Evolutionary conservation across 1,140 invertebrate genomes (phyloP).

Genomic region (Drosophila kikkawai): DNA sequence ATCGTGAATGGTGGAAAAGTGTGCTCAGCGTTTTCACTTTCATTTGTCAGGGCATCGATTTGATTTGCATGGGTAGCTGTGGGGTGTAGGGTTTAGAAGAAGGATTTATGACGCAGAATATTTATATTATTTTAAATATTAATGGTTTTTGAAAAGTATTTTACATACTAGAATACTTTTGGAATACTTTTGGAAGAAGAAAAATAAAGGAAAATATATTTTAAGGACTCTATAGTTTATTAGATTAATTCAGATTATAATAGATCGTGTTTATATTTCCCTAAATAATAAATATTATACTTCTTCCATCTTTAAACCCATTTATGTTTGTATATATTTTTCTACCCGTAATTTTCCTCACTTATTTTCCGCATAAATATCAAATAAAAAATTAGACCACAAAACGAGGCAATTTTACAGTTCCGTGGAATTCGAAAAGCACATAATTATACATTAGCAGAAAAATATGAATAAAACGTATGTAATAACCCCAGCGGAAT

Average conservation of each 20-base stretch:
- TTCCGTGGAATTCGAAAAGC: slow-evolving; percentile 24
- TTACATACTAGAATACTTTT: too few species aligned
- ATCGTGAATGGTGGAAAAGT: slow-evolving; percentile 26
- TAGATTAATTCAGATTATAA: not conserved
- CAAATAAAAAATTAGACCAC: slow-evolving; percentile 7
- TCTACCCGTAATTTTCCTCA: not conserved
- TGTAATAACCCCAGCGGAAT: slow-evolving; percentile 18
- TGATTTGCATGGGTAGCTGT: slow-evolving; percentile 2
- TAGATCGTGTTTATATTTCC: too few species aligned
- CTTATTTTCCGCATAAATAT: slow-evolving; percentile 20
- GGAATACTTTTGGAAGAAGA: not conserved
- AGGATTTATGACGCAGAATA: too few species aligned
- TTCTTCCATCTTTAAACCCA: too few species aligned
- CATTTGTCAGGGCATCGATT: slow-evolving; percentile 13
- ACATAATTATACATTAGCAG: slow-evolving; percentile 36
- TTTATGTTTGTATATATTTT: not conserved
- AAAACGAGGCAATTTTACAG: slow-evolving; percentile 33
- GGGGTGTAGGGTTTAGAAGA: not conserved
- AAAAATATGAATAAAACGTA: slow-evolving; percentile 22
- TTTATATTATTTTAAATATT: not conserved
- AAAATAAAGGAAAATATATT: not conserved
- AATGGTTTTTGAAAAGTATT: too few species aligned
- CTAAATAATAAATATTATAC: not conserved
- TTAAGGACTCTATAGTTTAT: not conserved
- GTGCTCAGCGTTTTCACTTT: slow-evolving; percentile 36